Conservation (phyloP, 2,797 vertebrate genomes). For the Scyliorhinus canicula region DNA sequence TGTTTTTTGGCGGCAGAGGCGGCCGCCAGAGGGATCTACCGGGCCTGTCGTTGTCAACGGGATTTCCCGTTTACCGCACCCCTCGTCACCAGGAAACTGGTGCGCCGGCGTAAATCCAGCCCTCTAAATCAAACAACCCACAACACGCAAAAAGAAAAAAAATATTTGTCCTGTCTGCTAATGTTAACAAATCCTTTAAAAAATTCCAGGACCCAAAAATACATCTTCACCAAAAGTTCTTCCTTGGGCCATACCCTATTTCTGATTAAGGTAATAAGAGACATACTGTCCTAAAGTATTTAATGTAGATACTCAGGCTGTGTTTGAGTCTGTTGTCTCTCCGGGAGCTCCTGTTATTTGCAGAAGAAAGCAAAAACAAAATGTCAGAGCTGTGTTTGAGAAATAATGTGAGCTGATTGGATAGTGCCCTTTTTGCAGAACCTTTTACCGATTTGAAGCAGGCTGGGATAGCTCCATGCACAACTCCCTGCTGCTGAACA, state of each 20-base stretch:
- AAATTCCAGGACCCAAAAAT: too few relatives aligned
- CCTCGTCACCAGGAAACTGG: too few relatives aligned
- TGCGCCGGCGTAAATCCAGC: too few relatives aligned
- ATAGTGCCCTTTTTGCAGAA: slow-evolving; percentile 57
- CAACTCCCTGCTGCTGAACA: slow-evolving; percentile 89
- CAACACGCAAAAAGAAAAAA: too few relatives aligned
- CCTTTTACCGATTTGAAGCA: slow-evolving; percentile 87
- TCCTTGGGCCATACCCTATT: background rate
- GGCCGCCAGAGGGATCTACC: too few relatives aligned
- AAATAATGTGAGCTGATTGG: background rate
- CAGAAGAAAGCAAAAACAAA: slow-evolving; percentile 22
- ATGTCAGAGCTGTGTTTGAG: background rate
- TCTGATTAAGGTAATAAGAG: background rate
- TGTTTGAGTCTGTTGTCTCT: background rate
- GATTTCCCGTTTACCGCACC: too few relatives aligned
- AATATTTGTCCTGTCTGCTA: too few relatives aligned
- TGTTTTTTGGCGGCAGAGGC: too few relatives aligned
- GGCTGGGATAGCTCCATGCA: slow-evolving; percentile 99
- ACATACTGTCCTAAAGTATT: background rate
- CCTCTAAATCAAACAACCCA: too few relatives aligned
- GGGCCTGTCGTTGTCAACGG: too few relatives aligned
- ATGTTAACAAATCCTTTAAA: too few relatives aligned
- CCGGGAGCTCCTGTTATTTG: slow-evolving; percentile 27
- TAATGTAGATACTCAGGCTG: background rate
- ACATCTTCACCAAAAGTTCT: background rate